Base-by-base conservation (phyloP, 2,113 vertebrate genomes). In the Otolemur garnettii region DNA sequence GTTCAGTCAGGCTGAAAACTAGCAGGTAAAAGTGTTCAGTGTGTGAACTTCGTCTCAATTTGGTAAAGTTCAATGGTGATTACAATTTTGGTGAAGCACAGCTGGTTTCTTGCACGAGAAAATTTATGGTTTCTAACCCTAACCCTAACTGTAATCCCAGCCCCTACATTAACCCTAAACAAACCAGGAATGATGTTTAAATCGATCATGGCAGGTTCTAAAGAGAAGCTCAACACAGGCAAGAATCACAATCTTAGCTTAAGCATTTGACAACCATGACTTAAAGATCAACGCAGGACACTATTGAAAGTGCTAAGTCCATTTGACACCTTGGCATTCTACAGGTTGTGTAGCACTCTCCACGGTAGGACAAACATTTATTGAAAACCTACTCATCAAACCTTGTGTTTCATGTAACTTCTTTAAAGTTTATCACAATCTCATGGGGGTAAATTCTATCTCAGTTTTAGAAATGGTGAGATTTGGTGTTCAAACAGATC, bases 1-100 rank as follows among this genome's bases (percentile, higher is more conserved):
- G 68, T 81, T 77, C 57, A 74, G 33, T n/a, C n/a, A 93, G 57
- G 50, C 26, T 82, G 57, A 92, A 78, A 82, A 11, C 28, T 55
- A 21, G n/a, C 66, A 68, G 62, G 26, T 93, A 83, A 92, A 38
- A 59, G 7, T 50, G 12, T 62, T 62, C 22, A 62, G 12, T 68
- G 62, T 62, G 33, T 45, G 45, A 50, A 42, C 50, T 97, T 95
- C 84, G 30, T 77, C 68, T 89, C 81, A 72, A 35, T 83, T 96
- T 3, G 1, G 50, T 86, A 66, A 95, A 96, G 55, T 95, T 77
- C 74, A 89, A 35, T 66, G 78, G 28, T 71, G 79, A 71, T 95
- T 81, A 45, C 22, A 38, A 55, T 68, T 80, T 77, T 45, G 19
- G 68, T 74, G 50, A 89, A 90, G 57, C 10, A 82, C 1, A 74